These are phyloP conservation scores for Thymelicus acteon DNA, from an alignment of 2,888 invertebrate genomes.

Conservation along the genomic window DNA sequence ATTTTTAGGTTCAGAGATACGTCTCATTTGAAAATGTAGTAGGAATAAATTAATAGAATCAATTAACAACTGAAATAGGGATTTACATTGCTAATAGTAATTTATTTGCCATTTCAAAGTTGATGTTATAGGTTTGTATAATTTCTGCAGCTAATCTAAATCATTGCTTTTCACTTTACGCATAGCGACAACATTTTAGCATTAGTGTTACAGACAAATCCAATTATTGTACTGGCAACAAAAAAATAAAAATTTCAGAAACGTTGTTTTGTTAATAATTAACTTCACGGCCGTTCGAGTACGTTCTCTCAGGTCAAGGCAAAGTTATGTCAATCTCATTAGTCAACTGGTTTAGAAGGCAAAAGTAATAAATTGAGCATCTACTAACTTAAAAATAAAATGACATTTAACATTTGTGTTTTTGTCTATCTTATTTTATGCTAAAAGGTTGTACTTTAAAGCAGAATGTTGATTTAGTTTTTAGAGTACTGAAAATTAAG, in stretches of 20 bases:
- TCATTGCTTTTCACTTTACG: too few relatives aligned
- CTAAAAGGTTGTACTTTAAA: neutral
- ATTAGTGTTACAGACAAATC: too few relatives aligned
- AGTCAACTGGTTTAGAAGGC: neutral
- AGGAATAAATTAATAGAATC: too few relatives aligned
- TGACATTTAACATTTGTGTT: neutral
- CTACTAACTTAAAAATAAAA: neutral
- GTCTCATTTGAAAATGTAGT: too few relatives aligned
- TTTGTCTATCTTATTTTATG: neutral
- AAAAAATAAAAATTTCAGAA: neutral
- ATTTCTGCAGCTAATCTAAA: too few relatives aligned
- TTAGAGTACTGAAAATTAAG: neutral
- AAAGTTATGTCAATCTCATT: neutral
- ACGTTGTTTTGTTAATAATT: neutral
- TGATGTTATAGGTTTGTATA: too few relatives aligned
- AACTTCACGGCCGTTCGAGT: slow-evolving; percentile 7
- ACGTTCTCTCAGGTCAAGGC: slow-evolving; percentile 8
- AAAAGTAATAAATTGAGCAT: neutral
- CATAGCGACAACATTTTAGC: too few relatives aligned
- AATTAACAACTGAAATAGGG: too few relatives aligned
- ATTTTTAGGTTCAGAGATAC: too few relatives aligned
- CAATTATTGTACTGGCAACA: too few relatives aligned
- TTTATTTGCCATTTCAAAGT: too few relatives aligned
- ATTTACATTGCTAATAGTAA: too few relatives aligned
- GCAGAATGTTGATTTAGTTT: neutral